A percentile compares a stretch with the other conserved stretches of the same genome.
phyloP scores from a whole-genome alignment of 2,797 vertebrate species.

The Todus mexicanus region DNA sequence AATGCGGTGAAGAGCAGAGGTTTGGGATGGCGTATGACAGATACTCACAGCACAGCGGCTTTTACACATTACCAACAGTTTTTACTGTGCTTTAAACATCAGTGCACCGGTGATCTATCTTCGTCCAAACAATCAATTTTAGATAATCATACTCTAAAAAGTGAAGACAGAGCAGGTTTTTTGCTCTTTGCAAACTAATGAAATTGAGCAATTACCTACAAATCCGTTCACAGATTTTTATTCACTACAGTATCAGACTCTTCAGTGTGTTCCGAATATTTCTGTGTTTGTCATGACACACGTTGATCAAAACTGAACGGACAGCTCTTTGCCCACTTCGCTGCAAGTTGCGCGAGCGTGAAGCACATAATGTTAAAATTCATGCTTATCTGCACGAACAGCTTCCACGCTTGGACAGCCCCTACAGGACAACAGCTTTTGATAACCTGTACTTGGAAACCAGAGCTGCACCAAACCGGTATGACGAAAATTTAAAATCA shows the following conservation, averaged over 20 bases:
- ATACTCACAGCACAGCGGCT: not conserved
- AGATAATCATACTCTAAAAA: not conserved
- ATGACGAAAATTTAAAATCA: not conserved
- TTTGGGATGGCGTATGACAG: not conserved
- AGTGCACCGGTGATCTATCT: not conserved
- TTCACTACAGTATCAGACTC: not conserved
- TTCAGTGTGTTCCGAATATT: not conserved
- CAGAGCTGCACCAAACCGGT: not conserved
- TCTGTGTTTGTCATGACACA: not conserved
- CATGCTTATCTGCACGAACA: not conserved
- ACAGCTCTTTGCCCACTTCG: not conserved
- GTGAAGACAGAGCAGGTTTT: not conserved
- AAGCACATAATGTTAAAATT: not conserved
- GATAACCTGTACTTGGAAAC: not conserved
- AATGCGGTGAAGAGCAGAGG: not conserved
- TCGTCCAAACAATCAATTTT: not conserved
- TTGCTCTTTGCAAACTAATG: not conserved
- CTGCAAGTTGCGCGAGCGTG: not conserved
- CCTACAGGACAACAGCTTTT: not conserved
- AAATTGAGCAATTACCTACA: not conserved
- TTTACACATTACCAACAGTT: not conserved
- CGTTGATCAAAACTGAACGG: not conserved
- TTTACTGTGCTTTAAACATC: not conserved
- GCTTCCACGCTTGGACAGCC: not conserved
- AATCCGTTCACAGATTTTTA: not conserved